phyloP scores from a whole-genome alignment of 1,140 invertebrate genomes.

The Zaprionus nigranus region DNA sequence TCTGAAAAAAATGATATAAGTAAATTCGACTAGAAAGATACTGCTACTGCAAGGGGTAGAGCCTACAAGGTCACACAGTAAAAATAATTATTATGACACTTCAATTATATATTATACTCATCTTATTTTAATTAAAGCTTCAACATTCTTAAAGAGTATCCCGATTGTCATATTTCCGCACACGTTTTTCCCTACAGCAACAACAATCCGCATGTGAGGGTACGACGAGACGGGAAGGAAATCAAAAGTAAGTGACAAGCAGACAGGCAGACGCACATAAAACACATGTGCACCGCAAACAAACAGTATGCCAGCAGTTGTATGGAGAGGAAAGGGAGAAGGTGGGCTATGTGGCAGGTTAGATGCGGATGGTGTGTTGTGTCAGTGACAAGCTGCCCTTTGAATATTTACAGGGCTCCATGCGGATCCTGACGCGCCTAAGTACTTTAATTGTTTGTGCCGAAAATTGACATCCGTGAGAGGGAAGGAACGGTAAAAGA shows the following conservation, averaged over 20 bases:
- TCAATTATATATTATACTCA: neutral
- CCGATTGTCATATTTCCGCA: neutral
- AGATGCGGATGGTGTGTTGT: constrained; percentile 18
- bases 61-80: neutral
- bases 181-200: neutral
- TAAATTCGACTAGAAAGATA: constrained; percentile 12
- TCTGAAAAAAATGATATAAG: constrained; percentile 36
- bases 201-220: constrained; percentile 9
- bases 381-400: constrained; percentile 67
- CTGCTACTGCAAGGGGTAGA: neutral
- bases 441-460: constrained; percentile 70
- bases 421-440: constrained; percentile 44
- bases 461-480: constrained; percentile 41
- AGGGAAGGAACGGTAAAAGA: neutral
- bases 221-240: constrained; percentile 56
- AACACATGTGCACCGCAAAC: constrained; percentile 79
- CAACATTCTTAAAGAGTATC: neutral
- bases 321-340: neutral
- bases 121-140: too few species aligned
- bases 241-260: constrained; percentile 81
- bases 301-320: constrained; percentile 55
- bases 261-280: constrained; percentile 78
- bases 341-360: neutral
- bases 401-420: constrained; percentile 62
- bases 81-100: neutral